These are phyloP conservation scores for Cyclura pinguis DNA, from an alignment of 2,797 vertebrate genomes.

Conservation along the genomic window DNA sequence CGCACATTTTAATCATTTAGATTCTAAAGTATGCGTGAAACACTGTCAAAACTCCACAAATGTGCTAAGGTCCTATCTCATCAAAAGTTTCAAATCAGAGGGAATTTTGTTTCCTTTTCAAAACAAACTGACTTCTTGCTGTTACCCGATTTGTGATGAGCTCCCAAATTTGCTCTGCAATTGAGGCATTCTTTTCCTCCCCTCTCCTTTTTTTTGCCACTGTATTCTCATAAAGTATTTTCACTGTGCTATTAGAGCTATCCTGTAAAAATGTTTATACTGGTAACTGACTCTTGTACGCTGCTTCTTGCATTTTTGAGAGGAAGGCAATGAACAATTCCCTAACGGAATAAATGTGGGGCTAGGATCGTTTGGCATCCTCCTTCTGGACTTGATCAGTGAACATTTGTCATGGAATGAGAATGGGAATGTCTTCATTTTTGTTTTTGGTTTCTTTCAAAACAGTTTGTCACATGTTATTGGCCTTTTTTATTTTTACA, in stretches of 20 bases:
- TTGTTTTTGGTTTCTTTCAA: background rate
- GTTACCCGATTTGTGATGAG: too few relatives aligned
- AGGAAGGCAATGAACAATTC: background rate
- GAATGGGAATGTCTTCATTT: background rate
- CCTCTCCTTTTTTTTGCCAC: too few relatives aligned
- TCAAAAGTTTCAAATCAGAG: too few relatives aligned
- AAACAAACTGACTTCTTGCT: background rate
- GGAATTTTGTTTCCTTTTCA: too few relatives aligned
- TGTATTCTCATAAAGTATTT: background rate
- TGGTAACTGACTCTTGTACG: background rate
- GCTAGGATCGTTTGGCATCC: background rate
- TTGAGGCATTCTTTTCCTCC: background rate
- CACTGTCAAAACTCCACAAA: too few relatives aligned
- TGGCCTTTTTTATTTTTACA: background rate
- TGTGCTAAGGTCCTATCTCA: too few relatives aligned
- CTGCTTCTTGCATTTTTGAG: background rate
- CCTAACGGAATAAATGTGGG: background rate
- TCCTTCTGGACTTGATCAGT: background rate
- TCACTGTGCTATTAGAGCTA: too few relatives aligned
- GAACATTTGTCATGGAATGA: background rate
- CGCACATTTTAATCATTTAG: too few relatives aligned
- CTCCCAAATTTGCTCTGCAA: too few relatives aligned
- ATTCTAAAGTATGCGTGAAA: too few relatives aligned
- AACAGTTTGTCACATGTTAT: constrained; percentile 6
- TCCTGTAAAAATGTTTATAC: too few relatives aligned